Evolutionary conservation across 2,888 invertebrate genomes (phyloP), one percentile per base, ranked within the genome.

Genomic region (Mesorhabditis belari): DNA sequence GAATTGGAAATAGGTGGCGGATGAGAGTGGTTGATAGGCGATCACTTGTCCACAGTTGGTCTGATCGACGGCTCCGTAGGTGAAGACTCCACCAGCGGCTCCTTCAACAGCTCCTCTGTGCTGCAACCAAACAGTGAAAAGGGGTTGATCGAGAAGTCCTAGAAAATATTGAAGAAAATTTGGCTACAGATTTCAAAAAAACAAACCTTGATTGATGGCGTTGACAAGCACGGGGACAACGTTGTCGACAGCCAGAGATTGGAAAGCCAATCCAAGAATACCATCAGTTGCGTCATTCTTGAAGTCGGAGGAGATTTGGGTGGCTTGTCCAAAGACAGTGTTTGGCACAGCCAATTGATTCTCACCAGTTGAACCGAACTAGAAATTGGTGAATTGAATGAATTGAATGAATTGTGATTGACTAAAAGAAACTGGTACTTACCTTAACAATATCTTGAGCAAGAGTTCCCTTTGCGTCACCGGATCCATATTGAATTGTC

Each of bases 211-310:
- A 52, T 87, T 84, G 64, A 90, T 86, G 90, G 95, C 91, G 81
- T 89, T 89, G 83, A 94, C 88, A 83, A 96, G 93, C 56, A 92
- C 90, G 0, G 95, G 93, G 52, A 85, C 84, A 55, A 95, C 93
- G 61, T 88, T 87, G 84, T 93, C 92, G 63, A 95, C 93, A 0
- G 94, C 86, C 80, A 98, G 94, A 25, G 87, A 87, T 73, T 86
- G 86, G 63, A 68, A 61, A 26, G 63, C 58, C 53, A 70, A 58
- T 28, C 64, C 67, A 44, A 70, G 64, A 55, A 70, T 70, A 24
- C 67, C 67, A 52, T 67, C 67, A 49, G 64, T 54, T 35, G 63
- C 55, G 54, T 63, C 66, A 49, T 50, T 50, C 12, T 9, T 54
- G 55, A 64, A 62, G 54, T 44, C 28, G 9, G 26, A 9, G 21